A percentile compares a stretch with the other conserved stretches of the same genome.
These are phyloP conservation scores for Mobula birostris DNA, from an alignment of 2,113 vertebrate genomes.

Conservation along the genomic window DNA sequence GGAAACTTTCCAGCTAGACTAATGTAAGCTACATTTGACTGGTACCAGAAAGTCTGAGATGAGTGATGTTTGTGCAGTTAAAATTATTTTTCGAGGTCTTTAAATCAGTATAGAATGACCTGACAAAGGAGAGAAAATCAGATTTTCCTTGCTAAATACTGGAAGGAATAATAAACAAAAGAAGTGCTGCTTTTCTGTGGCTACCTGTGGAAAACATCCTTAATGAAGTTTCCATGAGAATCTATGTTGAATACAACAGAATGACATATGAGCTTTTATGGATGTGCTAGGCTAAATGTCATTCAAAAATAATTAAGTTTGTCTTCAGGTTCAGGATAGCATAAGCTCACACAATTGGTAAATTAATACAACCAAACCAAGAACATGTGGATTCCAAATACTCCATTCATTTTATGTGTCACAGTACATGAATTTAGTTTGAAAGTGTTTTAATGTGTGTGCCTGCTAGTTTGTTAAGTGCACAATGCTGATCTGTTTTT, in stretches of 20 bases:
- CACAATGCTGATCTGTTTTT: constrained; percentile 81
- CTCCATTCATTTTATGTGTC: constrained; percentile 33
- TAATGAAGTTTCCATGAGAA: not conserved
- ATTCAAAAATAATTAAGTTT: constrained; percentile 34
- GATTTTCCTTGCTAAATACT: constrained; percentile 16
- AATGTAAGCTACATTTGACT: not conserved
- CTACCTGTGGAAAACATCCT: constrained; percentile 21
- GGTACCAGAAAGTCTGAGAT: constrained; percentile 30
- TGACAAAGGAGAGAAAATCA: constrained; percentile 24
- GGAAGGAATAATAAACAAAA: constrained; percentile 14
- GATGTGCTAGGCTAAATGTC: constrained; percentile 29
- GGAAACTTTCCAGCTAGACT: not conserved
- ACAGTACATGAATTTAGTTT: constrained; percentile 47
- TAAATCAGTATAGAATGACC: not conserved
- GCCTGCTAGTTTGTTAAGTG: constrained; percentile 73
- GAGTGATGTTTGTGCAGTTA: not conserved
- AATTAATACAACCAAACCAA: constrained; percentile 37
- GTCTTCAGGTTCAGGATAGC: constrained; percentile 35
- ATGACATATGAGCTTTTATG: constrained; percentile 33
- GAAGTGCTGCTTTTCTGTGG: constrained; percentile 11
- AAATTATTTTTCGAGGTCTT: not conserved
- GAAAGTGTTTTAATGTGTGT: constrained; percentile 63
- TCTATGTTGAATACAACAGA: constrained; percentile 20
- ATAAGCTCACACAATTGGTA: constrained; percentile 37
- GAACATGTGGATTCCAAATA: constrained; percentile 38